Percentiles rank a stretch among this genome's conserved stretches.
phyloP scores from a whole-genome alignment of 2,797 vertebrate genomes.

The Salmo trutta region DNA sequence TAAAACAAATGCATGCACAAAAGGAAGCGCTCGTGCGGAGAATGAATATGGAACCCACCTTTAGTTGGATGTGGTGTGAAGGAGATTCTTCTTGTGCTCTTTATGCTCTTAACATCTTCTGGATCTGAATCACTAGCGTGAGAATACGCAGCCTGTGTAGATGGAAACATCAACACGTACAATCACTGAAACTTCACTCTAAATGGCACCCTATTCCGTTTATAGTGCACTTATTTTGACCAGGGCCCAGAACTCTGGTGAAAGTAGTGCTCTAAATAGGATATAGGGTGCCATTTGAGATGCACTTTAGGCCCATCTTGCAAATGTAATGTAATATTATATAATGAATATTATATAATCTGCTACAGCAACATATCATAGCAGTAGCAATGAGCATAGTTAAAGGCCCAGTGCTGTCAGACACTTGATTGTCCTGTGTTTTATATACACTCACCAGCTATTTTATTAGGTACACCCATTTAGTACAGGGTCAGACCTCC shows the following conservation, averaged over 20 bases:
- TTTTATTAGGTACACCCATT: too few species aligned
- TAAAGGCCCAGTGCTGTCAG: too few species aligned
- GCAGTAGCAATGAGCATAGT: too few species aligned
- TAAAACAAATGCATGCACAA: constrained; percentile 13
- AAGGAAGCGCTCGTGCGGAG: background rate
- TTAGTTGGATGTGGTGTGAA: constrained; percentile 87
- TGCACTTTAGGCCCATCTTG: too few species aligned
- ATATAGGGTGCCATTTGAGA: too few species aligned
- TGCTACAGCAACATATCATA: background rate
- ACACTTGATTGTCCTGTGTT: background rate
- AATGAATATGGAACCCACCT: constrained; percentile 75
- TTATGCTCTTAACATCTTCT: constrained; percentile 68
- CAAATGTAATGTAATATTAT: too few species aligned
- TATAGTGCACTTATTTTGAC: too few species aligned
- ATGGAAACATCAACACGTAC: background rate
- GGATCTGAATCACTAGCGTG: constrained; percentile 80
- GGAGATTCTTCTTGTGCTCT: constrained; percentile 86
- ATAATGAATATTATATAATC: background rate
- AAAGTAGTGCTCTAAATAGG: too few species aligned
- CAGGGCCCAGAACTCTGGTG: too few species aligned
- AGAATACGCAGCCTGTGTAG: constrained; percentile 76
- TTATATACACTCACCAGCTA: too few species aligned
- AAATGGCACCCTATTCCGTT: too few species aligned
- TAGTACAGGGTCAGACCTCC: too few species aligned
- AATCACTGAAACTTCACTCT: background rate